phyloP scores from a whole-genome alignment of 2,113 vertebrate genomes.

The Castor canadensis region DNA sequence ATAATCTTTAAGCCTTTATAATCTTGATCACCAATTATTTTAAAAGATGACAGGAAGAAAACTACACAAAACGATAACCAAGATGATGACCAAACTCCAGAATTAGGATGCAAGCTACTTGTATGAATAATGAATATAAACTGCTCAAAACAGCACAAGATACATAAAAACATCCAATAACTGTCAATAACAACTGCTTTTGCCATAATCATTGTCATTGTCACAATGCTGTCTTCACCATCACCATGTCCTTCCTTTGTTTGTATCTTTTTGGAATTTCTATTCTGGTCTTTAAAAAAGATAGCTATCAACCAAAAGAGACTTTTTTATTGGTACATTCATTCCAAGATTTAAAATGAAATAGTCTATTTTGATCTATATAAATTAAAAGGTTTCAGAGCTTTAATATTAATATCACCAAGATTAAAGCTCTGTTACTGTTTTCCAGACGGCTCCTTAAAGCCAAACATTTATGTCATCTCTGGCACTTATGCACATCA shows the following conservation, averaged over 20 bases:
- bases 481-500: neutral
- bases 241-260: neutral
- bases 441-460: neutral
- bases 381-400: neutral
- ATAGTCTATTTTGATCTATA: neutral
- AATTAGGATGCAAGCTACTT: neutral
- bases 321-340: neutral
- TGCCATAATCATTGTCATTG: neutral
- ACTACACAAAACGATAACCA: neutral
- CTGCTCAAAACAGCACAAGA: neutral
- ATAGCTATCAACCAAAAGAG: neutral
- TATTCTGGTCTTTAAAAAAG: conserved; percentile 12
- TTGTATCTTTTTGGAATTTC: neutral
- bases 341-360: conserved; percentile 23
- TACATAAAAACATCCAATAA: neutral
- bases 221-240: neutral
- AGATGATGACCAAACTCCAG: neutral
- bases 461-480: neutral
- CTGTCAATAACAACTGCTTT: neutral
- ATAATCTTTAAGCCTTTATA: neutral
- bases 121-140: neutral
- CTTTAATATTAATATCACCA: neutral
- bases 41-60: neutral
- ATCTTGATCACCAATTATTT: neutral
- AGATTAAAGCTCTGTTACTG: neutral